A percentile compares a stretch with the other conserved stretches of the same genome.
Conservation (phyloP, 2,888 invertebrate genomes). For the Dolomedes plantarius region DNA sequence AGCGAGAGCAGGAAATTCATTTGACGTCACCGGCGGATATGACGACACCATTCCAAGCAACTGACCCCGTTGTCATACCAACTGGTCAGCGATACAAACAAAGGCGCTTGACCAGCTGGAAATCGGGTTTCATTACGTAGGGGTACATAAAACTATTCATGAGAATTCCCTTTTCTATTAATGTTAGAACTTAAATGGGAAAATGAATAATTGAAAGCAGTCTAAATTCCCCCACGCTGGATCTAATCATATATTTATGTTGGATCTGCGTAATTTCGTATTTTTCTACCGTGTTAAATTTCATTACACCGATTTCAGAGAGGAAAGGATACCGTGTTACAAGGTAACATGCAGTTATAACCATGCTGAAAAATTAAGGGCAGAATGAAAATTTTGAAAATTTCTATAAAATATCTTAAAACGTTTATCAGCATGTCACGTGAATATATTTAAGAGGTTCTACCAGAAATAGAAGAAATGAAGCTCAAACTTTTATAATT, state of each 20-base stretch:
- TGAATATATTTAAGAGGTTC: no score
- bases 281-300: conserved; percentile 9
- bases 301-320: neutral
- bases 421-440: no score
- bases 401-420: no score
- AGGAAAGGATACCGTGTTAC: neutral
- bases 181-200: neutral
- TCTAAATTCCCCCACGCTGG: neutral
- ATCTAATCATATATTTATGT: neutral
- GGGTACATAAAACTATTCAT: neutral
- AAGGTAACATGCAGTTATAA: no score
- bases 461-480: no score
- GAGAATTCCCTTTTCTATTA: neutral
- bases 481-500: no score
- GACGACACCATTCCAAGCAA: conserved; percentile 31
- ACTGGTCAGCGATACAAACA: conserved; percentile 49
- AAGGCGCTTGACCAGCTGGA: conserved; percentile 4
- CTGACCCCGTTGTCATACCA: conserved; percentile 46
- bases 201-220: conserved; percentile 6
- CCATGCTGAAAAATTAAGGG: no score
- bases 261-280: neutral
- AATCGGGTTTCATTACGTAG: neutral
- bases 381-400: no score
- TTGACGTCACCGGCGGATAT: conserved; percentile 25
- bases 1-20: neutral